Conservation (phyloP, 2,888 invertebrate species). For the Psococerastis gibbosa region DNA sequence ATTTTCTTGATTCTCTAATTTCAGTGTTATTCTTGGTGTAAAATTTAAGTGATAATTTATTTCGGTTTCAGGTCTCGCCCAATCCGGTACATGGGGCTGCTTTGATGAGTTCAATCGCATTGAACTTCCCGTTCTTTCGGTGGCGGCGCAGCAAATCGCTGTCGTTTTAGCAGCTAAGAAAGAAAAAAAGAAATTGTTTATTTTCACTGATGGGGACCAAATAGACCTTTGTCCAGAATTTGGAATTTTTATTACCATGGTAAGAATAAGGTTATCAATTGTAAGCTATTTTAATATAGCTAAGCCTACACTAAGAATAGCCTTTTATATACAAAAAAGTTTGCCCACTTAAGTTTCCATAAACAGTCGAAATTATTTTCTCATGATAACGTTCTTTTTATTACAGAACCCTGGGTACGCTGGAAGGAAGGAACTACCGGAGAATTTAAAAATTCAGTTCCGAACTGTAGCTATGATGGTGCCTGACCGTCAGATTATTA, state of each 20-base stretch:
- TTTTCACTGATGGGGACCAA: conserved; percentile 86
- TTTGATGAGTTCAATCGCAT: conserved; percentile 96
- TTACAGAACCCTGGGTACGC: conserved; percentile 90
- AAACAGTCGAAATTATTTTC: no score
- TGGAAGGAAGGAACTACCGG: conserved; percentile 87
- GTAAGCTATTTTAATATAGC: no score
- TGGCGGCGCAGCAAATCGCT: conserved; percentile 93
- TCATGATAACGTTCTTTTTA: no score
- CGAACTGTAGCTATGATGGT: conserved; percentile 99
- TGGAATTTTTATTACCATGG: conserved; percentile 96
- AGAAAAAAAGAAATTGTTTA: conserved; percentile 76
- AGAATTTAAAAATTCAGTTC: conserved; percentile 94
- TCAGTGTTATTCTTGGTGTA: no score
- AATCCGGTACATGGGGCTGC: conserved; percentile 95
- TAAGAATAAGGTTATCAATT: conserved; percentile 25
- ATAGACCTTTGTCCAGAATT: conserved; percentile 89
- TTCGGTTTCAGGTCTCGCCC: conserved; percentile 46
- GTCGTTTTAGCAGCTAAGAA: conserved; percentile 82
- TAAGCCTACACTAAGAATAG: no score
- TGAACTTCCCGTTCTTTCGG: conserved; percentile 80
- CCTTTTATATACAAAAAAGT: no score
- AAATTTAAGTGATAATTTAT: no score
- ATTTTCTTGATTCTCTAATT: no score
- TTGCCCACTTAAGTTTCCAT: no score
- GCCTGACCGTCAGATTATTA: conserved; percentile 92